Percentiles rank a stretch among this genome's conserved stretches.
Conservation (phyloP, 1,140 invertebrate species). For the Anagrus nilaparvatae region DNA sequence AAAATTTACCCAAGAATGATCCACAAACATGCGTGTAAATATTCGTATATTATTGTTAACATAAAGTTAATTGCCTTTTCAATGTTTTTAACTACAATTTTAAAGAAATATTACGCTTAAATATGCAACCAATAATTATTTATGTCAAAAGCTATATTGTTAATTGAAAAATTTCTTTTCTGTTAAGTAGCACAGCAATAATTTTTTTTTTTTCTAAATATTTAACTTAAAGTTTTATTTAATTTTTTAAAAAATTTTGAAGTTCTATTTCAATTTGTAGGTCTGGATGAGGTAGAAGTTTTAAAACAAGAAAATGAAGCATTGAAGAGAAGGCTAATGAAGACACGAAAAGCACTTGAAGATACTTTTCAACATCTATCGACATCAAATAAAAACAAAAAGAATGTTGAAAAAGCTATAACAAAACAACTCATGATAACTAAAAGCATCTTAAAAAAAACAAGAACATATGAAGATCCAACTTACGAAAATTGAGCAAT, state of each 20-base stretch:
- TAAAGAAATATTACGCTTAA: too few species aligned
- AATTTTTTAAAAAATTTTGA: neutral
- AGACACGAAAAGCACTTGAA: slow-evolving; percentile 41
- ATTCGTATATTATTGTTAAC: too few species aligned
- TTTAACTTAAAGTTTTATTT: neutral
- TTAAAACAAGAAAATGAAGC: slow-evolving; percentile 50
- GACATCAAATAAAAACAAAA: slow-evolving; percentile 41
- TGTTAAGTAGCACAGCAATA: neutral
- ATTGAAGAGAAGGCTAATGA: slow-evolving; percentile 36
- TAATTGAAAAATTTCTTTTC: neutral
- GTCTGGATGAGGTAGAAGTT: slow-evolving; percentile 59
- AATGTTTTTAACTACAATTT: too few species aligned
- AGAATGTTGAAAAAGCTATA: slow-evolving; percentile 41
- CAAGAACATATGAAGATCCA: slow-evolving; percentile 35
- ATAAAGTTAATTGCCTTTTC: too few species aligned
- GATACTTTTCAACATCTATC: slow-evolving; percentile 57
- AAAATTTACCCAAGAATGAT: too few species aligned
- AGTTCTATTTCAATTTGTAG: slow-evolving; percentile 17
- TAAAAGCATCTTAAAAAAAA: slow-evolving; percentile 37
- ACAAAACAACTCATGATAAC: slow-evolving; percentile 39
- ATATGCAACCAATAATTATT: slow-evolving; percentile 4
- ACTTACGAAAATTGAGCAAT: slow-evolving; percentile 31
- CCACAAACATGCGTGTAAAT: too few species aligned
- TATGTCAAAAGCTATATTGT: neutral
- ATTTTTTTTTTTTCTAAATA: neutral